Percentiles rank a stretch among this genome's conserved stretches.
Evolutionary conservation across 92 coral and sea anemone species (phyloP).

Genomic region (Metridium senile): DNA sequence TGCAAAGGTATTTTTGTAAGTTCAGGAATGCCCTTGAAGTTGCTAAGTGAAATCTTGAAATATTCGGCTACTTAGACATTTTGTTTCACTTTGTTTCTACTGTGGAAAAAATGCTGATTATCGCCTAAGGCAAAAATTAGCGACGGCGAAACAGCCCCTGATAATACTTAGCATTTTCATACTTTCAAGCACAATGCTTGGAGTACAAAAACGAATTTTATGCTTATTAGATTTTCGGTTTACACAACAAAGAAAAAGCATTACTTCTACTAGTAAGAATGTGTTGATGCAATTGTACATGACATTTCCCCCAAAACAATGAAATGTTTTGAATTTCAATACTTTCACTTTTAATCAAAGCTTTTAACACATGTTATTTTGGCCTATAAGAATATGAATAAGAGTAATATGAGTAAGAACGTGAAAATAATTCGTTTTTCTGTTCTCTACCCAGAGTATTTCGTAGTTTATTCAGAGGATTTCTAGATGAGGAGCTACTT

Average conservation of each 20-base stretch:
- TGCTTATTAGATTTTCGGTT: not conserved
- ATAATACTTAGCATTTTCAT: not conserved
- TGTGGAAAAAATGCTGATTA: not conserved
- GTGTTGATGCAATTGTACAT: too few species aligned
- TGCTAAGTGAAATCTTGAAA: not conserved
- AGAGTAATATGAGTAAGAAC: too few species aligned
- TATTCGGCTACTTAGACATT: not conserved
- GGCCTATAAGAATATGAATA: too few species aligned
- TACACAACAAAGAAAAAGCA: not conserved
- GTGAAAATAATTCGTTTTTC: too few species aligned
- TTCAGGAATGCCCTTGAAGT: slow-evolving; percentile 19
- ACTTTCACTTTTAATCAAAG: not conserved
- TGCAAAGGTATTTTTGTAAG: slow-evolving; percentile 10
- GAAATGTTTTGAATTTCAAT: too few species aligned
- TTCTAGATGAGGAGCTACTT: too few species aligned
- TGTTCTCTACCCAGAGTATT: too few species aligned
- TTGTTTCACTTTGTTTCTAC: not conserved
- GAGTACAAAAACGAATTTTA: slow-evolving; percentile 25
- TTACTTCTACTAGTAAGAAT: not conserved
- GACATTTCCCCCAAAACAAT: too few species aligned
- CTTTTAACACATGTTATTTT: not conserved
- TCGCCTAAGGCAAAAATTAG: not conserved
- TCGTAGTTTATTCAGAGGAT: too few species aligned
- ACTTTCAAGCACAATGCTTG: slow-evolving; percentile 33
- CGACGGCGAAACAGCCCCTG: slow-evolving; percentile 2